These are phyloP conservation scores for Elegia similella DNA, from an alignment of 2,888 invertebrate species.

Conservation along the genomic window DNA sequence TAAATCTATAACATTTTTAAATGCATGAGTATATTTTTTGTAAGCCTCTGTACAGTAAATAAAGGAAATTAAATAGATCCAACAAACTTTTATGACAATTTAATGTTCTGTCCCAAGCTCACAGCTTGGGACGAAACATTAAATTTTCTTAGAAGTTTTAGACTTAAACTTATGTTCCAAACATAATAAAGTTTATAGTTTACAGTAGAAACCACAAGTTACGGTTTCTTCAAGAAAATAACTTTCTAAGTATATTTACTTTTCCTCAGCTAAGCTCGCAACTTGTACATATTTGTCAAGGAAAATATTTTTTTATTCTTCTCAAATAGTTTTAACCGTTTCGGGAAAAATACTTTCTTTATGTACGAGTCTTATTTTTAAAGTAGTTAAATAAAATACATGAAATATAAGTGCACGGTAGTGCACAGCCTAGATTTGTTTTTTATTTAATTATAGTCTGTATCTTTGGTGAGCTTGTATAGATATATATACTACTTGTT, in stretches of 20 bases:
- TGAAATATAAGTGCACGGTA: neutral
- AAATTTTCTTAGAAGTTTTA: too few relatives aligned
- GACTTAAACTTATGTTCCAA: neutral
- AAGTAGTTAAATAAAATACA: neutral
- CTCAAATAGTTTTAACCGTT: neutral
- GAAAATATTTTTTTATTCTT: slow-evolving; percentile 29
- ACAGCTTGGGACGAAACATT: too few relatives aligned
- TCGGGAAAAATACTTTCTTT: neutral
- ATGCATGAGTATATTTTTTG: neutral
- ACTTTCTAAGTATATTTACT: slow-evolving; percentile 22
- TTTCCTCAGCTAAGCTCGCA: slow-evolving; percentile 52
- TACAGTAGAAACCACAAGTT: slow-evolving; percentile 28
- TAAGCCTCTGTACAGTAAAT: slow-evolving; percentile 3
- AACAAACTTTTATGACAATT: neutral
- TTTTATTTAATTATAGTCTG: slow-evolving; percentile 1
- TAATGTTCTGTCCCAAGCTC: neutral
- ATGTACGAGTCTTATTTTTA: neutral
- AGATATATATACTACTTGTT: neutral
- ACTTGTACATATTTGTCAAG: slow-evolving; percentile 51
- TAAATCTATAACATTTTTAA: neutral
- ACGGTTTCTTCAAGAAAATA: slow-evolving; percentile 33
- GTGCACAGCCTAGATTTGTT: neutral
- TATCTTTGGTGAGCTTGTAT: slow-evolving; percentile 8
- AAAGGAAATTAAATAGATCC: neutral
- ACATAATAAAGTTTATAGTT: neutral